Evolutionary conservation across 2,113 vertebrate genomes (phyloP).

Genomic region (Pachypanchax playfairii): DNA sequence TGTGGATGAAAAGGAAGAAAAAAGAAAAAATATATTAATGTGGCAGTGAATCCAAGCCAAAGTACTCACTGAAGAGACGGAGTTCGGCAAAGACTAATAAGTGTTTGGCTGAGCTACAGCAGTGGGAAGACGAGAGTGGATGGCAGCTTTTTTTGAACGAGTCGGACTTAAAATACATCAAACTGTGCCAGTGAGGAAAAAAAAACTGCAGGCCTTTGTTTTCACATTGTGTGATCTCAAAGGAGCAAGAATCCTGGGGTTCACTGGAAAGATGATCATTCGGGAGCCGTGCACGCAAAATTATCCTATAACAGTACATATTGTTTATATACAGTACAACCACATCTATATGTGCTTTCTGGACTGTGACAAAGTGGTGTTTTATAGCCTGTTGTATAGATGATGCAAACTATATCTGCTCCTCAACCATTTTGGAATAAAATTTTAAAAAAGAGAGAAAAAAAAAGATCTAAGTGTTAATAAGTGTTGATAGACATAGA

Average conservation of each 20-base stretch:
- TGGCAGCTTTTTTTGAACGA: slow-evolving; percentile 85
- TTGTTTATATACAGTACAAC: slow-evolving; percentile 99
- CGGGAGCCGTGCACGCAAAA: slow-evolving; percentile 96
- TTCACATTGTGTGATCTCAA: slow-evolving; percentile 85
- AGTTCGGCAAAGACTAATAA: slow-evolving; percentile 80
- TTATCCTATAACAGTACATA: slow-evolving; percentile 95
- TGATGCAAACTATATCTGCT: slow-evolving; percentile 99
- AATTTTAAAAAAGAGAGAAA: slow-evolving; percentile 65
- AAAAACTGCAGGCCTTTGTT: slow-evolving; percentile 90
- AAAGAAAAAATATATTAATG: slow-evolving; percentile 46
- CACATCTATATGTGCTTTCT: slow-evolving; percentile 99
- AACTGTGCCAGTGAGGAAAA: slow-evolving; percentile 85
- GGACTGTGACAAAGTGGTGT: slow-evolving; percentile 99
- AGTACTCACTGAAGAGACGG: slow-evolving; percentile 83
- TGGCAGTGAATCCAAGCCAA: slow-evolving; percentile 77
- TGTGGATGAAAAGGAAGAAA: slow-evolving; percentile 69
- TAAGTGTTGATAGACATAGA: slow-evolving; percentile 99
- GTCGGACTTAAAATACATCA: slow-evolving; percentile 81
- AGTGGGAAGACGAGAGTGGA: slow-evolving; percentile 77
- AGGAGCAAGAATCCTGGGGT: slow-evolving; percentile 76
- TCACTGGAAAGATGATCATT: slow-evolving; percentile 82
- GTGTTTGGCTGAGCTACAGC: slow-evolving; percentile 74
- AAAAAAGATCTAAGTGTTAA: slow-evolving; percentile 88
- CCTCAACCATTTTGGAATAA: slow-evolving; percentile 94
- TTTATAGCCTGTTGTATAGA: slow-evolving; percentile 99